Percentiles rank a stretch among this genome's conserved stretches.
Evolutionary conservation across 2,797 vertebrate genomes (phyloP).

Genomic region (Acanthopagrus latus): DNA sequence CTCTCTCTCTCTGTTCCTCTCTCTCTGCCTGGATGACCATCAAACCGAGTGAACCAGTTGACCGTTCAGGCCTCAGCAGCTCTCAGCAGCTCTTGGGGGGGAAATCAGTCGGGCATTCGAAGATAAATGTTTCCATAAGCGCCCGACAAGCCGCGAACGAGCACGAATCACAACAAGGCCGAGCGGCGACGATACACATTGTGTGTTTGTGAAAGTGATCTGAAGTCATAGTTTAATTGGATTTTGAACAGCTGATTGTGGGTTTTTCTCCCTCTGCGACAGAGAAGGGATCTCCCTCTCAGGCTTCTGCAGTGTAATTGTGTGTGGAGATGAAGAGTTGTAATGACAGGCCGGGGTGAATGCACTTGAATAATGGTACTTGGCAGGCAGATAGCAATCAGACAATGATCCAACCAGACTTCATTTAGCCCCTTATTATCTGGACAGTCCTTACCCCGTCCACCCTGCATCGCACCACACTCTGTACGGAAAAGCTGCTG

Average conservation of each 20-base stretch:
- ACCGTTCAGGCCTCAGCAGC: conserved; percentile 32
- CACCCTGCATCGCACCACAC: neutral
- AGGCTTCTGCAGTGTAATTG: conserved; percentile 29
- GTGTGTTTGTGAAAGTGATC: conserved; percentile 55
- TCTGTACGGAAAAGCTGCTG: neutral
- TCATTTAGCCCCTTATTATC: conserved; percentile 53
- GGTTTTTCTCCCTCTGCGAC: conserved; percentile 19
- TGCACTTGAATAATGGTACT: conserved; percentile 56
- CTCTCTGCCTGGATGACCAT: conserved; percentile 31
- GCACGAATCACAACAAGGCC: conserved; percentile 24
- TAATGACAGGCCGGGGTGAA: conserved; percentile 48
- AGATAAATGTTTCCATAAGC: conserved; percentile 52
- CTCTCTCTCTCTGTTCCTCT: neutral
- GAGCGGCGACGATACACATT: conserved; percentile 4
- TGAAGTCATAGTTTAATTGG: conserved; percentile 60
- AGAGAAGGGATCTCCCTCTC: conserved; percentile 40
- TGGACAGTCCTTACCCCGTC: conserved; percentile 14
- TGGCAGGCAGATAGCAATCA: conserved; percentile 60
- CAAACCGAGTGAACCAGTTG: conserved; percentile 32
- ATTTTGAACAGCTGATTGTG: conserved; percentile 52
- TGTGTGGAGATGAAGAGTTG: conserved; percentile 41
- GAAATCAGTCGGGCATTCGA: conserved; percentile 6
- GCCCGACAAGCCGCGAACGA: neutral
- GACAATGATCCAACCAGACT: conserved; percentile 58
- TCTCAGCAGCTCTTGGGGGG: conserved; percentile 20